Evolutionary conservation across 2,113 vertebrate genomes (phyloP).

Genomic region (Bothrops jararaca): DNA sequence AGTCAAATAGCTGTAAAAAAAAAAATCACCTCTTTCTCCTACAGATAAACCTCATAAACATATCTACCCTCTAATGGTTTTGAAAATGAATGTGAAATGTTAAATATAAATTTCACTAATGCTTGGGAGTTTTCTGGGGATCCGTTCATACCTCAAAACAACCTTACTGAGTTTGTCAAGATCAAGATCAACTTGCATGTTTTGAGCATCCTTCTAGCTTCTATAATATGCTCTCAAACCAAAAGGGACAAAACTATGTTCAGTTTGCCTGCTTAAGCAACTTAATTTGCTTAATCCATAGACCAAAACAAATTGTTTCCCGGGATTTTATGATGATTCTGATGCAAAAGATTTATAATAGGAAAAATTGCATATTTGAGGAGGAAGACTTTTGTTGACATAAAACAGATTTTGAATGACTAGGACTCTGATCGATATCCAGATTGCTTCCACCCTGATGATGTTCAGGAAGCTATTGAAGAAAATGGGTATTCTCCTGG

Average conservation of each 20-base stretch:
- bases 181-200: not conserved
- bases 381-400: not conserved
- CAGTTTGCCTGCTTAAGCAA: not conserved
- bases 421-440: not conserved
- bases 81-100: not conserved
- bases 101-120: not conserved
- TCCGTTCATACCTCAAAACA: not conserved
- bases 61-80: not conserved
- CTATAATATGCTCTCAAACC: not conserved
- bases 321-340: not conserved
- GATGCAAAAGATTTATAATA: not conserved
- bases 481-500: not conserved
- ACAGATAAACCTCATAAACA: slow-evolving; percentile 2
- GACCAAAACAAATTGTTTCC: not conserved
- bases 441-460: not conserved
- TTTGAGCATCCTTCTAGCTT: not conserved
- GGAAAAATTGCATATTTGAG: not conserved
- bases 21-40: not conserved
- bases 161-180: not conserved
- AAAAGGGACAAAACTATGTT: not conserved
- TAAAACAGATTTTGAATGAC: not conserved
- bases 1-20: slow-evolving; percentile 30
- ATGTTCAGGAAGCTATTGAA: not conserved
- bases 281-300: not conserved
- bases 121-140: not conserved